Evolutionary conservation across 2,888 invertebrate genomes (phyloP), one percentile per base, ranked within the genome.

Genomic region (Ganaspis brasiliensis): DNA sequence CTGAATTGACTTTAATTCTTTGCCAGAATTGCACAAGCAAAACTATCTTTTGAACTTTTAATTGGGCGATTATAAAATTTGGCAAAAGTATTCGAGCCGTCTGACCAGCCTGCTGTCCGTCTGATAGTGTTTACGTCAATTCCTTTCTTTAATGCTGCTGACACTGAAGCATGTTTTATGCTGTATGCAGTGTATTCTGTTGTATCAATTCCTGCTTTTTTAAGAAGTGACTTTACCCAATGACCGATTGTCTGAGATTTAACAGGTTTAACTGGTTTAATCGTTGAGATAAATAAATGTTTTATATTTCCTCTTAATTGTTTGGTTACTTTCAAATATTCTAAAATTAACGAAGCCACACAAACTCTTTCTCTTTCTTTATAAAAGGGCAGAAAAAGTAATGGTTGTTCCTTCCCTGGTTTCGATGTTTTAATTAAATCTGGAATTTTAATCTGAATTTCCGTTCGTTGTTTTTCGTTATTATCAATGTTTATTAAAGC

Each of bases 201-300:
- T 8, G 72, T 80, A 71, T 84, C 77, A 8, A 83, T 56, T 12
- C 80, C 83, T 4, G 74, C 79, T 59, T 82, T 76, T 9, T 9
- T n/a, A 9, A 82, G 61, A 0, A 81, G 16, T 0, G 79, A 37
- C 74, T 85, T 83, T 21, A 85, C 77, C 83, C 82, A 84, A 45
- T 82, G 80, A 12, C 81, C 75, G 2, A 83, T 76, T n/a, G 82
- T 82, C 75, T 83, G 82, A 1, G 78, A 21, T 24, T 78, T 52
- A 40, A 77, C 81, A 8, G 77, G 40, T 1, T 37, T 55, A 74
- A 31, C 67, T 0, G 82, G 82, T 19, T 79, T 79, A 4, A 56
- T 52, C 3, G 78, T 75, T 19, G 74, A 21, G n/a, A 83, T 75
- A 9, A 81, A 72, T 12, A 81, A 52, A 31, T 14, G 24, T 76